Evolutionary conservation across 1,140 invertebrate genomes (phyloP).

Genomic region (Tetraneura akinire): DNA sequence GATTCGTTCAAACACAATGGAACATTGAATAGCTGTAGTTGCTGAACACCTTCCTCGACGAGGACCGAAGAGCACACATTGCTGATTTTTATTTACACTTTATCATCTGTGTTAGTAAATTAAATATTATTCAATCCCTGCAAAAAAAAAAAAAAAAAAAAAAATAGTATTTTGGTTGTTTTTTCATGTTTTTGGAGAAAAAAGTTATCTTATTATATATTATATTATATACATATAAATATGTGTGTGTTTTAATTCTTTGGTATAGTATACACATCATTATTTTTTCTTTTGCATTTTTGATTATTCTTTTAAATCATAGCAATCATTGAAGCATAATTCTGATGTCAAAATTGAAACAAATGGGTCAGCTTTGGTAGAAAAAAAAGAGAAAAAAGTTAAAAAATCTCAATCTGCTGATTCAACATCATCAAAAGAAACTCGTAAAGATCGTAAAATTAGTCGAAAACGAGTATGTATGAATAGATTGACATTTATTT

Average conservation of each 20-base stretch:
- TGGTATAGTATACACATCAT: conserved; percentile 1
- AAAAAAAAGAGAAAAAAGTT: conserved; percentile 45
- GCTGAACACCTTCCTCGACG: conserved; percentile 33
- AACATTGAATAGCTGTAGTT: conserved; percentile 44
- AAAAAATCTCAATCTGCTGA: conserved; percentile 41
- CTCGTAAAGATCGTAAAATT: conserved; percentile 46
- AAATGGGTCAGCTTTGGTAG: conserved; percentile 25
- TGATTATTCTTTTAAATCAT: conserved; percentile 18
- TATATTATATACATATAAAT: no score
- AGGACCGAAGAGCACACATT: conserved; percentile 37
- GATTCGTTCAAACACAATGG: conserved; percentile 32
- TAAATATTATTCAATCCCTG: conserved; percentile 35
- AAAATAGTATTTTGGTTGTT: conserved; percentile 36
- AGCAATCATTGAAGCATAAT: conserved; percentile 28
- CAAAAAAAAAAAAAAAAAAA: no score
- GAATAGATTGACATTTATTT: not conserved
- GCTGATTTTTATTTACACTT: conserved; percentile 40
- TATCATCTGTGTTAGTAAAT: conserved; percentile 23
- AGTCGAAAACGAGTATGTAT: conserved; percentile 25
- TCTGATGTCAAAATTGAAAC: conserved; percentile 36
- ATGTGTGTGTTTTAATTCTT: conserved; percentile 7
- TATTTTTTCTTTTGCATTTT: conserved; percentile 42
- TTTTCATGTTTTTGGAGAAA: conserved; percentile 40
- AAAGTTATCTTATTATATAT: conserved; percentile 37
- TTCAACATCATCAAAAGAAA: conserved; percentile 13